Base-by-base conservation (phyloP, 1,140 invertebrate genomes). In the Centruroides vittatus region DNA sequence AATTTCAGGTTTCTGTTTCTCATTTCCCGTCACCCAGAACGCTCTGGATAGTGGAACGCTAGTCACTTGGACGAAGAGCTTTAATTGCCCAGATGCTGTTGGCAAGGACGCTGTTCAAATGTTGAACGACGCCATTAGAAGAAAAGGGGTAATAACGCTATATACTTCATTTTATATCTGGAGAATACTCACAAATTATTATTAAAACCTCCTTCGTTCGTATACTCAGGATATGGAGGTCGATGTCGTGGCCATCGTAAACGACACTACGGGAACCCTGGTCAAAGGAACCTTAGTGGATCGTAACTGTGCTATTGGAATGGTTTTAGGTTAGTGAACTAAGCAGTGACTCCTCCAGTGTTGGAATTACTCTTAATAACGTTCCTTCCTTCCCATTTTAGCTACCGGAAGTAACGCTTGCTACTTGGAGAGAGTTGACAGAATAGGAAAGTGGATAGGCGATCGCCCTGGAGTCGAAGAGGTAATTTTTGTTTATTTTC, bases 391-490 rank as follows among this genome's bases (percentile, higher is more conserved):
- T n/a, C n/a, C n/a, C n/a, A n/a, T 52, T 63, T 62, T 34, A 73
- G 79, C 86, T n/a, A 88, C 85, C 35, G 86, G 86, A 48, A 84
- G 81, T 60, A 90, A 90, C 75, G 86, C 84, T 6, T 87, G 85
- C 71, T 90, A 89, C 67, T 75, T 89, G 60, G 87, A 89, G 73
- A 76, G 78, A 62, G 77, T 83, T 12, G 79, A 84, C 12, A 78
- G 78, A 63, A 81, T 86, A 47, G 75, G 78, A 57, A 81, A 80
- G 61, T 86, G 78, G 78, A 76, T 77, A 66, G 73, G 76, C 9
- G 74, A 78, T 60, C 74, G 78, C 65, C 73, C 77, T 60, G 76
- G 75, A 54, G 71, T 78, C 65, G 71, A 74, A 72, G 68, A 80
- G 68, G 78, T 79, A 64, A 67, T n/a, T n/a, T n/a, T n/a, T n/a